Percentiles rank a stretch among this genome's conserved stretches.
Conservation (phyloP, 2,113 vertebrate species). For the Entosphenus tridentatus region DNA sequence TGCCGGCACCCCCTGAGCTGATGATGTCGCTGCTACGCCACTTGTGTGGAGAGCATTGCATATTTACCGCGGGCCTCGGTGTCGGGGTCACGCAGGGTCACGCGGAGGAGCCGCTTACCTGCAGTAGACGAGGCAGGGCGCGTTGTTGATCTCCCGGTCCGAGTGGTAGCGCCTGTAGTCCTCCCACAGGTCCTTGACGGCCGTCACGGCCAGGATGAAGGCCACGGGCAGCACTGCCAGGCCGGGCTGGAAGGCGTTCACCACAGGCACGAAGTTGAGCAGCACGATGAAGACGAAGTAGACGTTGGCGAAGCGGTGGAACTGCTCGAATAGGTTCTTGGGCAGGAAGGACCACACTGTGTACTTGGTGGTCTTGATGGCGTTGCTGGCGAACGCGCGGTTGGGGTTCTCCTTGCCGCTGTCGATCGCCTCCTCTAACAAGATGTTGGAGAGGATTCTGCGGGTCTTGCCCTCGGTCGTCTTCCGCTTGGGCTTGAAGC, state of each 20-base stretch:
- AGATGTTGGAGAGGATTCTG: too few species aligned
- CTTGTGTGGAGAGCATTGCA: too few species aligned
- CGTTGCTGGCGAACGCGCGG: conserved; percentile 30
- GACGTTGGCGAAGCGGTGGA: conserved; percentile 78
- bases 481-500: too few species aligned
- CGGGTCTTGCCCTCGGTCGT: too few species aligned
- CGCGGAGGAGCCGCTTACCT: conserved; percentile 26
- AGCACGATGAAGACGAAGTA: conserved; percentile 90
- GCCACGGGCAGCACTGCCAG: conserved; percentile 66
- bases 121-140: conserved; percentile 77
- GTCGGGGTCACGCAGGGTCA: too few species aligned
- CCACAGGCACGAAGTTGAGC: conserved; percentile 67
- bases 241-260: conserved; percentile 79
- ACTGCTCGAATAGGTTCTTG: conserved; percentile 91
- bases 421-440: too few species aligned
- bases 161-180: conserved; percentile 76
- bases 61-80: too few species aligned
- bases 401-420: too few species aligned
- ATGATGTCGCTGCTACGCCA: too few species aligned
- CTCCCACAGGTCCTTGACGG: conserved; percentile 90
- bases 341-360: conserved; percentile 73
- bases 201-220: conserved; percentile 78
- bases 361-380: conserved; percentile 88
- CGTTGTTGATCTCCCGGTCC: conserved; percentile 78
- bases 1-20: too few species aligned